These are phyloP conservation scores for Ariopsis seemanni DNA, from an alignment of 2,113 vertebrate genomes.

Conservation along the genomic window DNA sequence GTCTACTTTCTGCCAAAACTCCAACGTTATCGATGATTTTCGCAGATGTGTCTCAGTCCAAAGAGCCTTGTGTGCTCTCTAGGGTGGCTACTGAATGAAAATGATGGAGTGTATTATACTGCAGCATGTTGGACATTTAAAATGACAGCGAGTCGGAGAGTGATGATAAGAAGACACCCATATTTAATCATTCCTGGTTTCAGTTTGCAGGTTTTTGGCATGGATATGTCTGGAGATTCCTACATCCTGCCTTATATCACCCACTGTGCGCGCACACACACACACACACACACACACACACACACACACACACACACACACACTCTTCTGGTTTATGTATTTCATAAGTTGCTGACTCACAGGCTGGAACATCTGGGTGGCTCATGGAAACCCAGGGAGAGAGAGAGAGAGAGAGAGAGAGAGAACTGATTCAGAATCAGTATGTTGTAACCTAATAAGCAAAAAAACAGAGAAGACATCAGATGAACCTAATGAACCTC, in stretches of 20 bases:
- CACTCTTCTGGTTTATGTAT: constrained; percentile 39
- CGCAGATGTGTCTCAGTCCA: constrained; percentile 20
- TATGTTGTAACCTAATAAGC: background rate
- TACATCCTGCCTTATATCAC: constrained; percentile 47
- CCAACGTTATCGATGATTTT: background rate
- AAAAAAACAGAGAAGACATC: background rate
- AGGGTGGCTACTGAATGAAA: constrained; percentile 27
- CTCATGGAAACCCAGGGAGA: constrained; percentile 21
- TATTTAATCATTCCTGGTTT: constrained; percentile 9
- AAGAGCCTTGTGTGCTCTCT: background rate
- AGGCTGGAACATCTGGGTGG: constrained; percentile 44
- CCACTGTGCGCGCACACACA: background rate
- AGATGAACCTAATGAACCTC: constrained; percentile 15
- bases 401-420: background rate
- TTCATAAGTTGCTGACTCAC: constrained; percentile 45
- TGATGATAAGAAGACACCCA: constrained; percentile 23
- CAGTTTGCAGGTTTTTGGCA: background rate
- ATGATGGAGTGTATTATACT: constrained; percentile 17
- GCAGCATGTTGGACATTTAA: background rate
- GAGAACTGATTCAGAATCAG: constrained; percentile 9
- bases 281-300: background rate
- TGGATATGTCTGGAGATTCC: background rate
- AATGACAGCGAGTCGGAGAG: background rate
- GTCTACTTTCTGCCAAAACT: background rate
- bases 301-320: constrained; percentile 25